Conservation (phyloP, 2,888 invertebrate species). For the Tenthredo amoena region DNA sequence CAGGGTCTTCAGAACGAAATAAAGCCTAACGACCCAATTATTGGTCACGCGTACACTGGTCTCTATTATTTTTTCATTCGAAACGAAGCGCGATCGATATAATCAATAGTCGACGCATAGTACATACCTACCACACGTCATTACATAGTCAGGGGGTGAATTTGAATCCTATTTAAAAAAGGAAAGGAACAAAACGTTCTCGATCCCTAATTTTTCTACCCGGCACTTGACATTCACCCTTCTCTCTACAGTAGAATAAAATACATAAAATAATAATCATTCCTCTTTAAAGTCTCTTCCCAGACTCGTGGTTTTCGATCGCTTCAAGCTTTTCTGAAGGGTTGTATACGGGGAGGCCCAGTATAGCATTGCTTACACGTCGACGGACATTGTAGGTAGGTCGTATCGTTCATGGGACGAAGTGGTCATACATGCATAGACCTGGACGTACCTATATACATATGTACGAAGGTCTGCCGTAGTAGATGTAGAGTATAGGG, state of each 20-base stretch:
- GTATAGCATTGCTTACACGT: slow-evolving; percentile 16
- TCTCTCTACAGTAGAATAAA: not conserved
- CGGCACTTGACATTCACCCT: slow-evolving; percentile 31
- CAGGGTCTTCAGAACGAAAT: slow-evolving; percentile 12
- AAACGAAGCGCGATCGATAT: slow-evolving; percentile 53
- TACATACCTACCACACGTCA: not conserved
- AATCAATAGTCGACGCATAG: slow-evolving; percentile 30
- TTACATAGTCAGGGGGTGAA: slow-evolving; percentile 17
- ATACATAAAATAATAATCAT: slow-evolving; percentile 31
- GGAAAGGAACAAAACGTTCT: slow-evolving; percentile 4
- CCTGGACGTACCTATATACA: not conserved
- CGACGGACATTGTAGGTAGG: slow-evolving; percentile 14
- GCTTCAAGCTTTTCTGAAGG: slow-evolving; percentile 6
- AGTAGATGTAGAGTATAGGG: not conserved
- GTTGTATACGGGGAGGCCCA: not conserved
- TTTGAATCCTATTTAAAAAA: not conserved
- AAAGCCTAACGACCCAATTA: not conserved
- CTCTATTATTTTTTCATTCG: slow-evolving; percentile 37
- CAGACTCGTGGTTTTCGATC: slow-evolving; percentile 17
- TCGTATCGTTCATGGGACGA: not conserved
- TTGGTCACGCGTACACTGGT: slow-evolving; percentile 10
- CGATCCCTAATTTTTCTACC: slow-evolving; percentile 9
- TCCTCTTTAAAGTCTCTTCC: slow-evolving; percentile 16
- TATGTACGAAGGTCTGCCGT: not conserved
- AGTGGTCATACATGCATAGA: not conserved